Percentiles rank a stretch among this genome's conserved stretches.
These are phyloP conservation scores for Anadara kagoshimensis DNA, from an alignment of 1,140 invertebrate genomes.

Conservation along the genomic window DNA sequence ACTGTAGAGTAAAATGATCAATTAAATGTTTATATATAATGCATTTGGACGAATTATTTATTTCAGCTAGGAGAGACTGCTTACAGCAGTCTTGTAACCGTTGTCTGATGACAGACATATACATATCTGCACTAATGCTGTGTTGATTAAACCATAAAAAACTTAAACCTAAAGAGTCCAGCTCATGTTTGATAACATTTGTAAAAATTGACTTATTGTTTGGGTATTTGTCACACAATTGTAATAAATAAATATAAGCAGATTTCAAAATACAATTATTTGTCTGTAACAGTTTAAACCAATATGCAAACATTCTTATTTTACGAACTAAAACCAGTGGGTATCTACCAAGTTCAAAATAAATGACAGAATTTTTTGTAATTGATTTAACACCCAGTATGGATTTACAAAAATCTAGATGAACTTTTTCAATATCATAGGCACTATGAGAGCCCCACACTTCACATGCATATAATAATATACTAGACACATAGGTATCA, in stretches of 20 bases:
- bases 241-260: constrained; percentile 1
- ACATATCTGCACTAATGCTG: neutral
- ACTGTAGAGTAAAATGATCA: neutral
- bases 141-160: constrained; percentile 2
- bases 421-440: constrained; percentile 17
- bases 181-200: neutral
- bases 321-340: neutral
- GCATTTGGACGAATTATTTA: neutral
- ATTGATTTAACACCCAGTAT: constrained; percentile 13
- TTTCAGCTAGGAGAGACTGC: neutral
- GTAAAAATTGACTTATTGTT: neutral
- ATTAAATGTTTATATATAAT: constrained; percentile 1
- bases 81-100: neutral
- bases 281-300: constrained; percentile 5
- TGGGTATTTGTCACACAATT: neutral
- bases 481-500: constrained; percentile 24
- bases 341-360: constrained; percentile 15
- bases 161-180: neutral
- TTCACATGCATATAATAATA: constrained; percentile 28
- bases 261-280: constrained; percentile 12
- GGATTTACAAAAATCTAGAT: constrained; percentile 23
- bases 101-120: neutral
- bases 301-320: constrained; percentile 14
- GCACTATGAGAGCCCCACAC: constrained; percentile 18
- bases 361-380: constrained; percentile 4